phyloP scores from a whole-genome alignment of 1,140 invertebrate genomes.

The Brachionus rubens region DNA sequence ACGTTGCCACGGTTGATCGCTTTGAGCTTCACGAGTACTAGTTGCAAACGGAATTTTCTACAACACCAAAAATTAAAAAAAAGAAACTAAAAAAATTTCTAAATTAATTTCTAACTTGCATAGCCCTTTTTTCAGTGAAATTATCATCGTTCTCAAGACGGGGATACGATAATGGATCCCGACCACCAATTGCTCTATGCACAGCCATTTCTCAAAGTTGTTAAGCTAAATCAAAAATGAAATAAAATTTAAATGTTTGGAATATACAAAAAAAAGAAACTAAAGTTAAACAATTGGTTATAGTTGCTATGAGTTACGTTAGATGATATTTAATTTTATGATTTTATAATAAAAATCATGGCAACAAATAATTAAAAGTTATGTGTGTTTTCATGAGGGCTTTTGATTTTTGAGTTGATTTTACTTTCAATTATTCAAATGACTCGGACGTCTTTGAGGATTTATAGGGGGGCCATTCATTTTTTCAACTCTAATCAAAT shows the following conservation, averaged over 20 bases:
- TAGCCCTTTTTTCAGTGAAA: slow-evolving; percentile 51
- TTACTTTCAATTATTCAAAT: no score
- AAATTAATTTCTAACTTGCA: slow-evolving; percentile 49
- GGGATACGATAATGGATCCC: slow-evolving; percentile 58
- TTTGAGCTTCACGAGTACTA: slow-evolving; percentile 33
- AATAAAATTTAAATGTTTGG: slow-evolving; percentile 10
- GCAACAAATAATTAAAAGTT: no score
- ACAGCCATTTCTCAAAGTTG: slow-evolving; percentile 29
- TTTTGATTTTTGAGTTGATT: no score
- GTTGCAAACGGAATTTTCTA: slow-evolving; percentile 41
- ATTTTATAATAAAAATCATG: no score
- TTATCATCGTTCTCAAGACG: slow-evolving; percentile 55
- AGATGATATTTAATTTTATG: slow-evolving; percentile 13
- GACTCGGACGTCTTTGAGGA: no score
- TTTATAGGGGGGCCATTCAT: no score
- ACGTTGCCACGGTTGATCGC: slow-evolving; percentile 57
- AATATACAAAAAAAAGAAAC: neutral
- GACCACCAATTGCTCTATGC: slow-evolving; percentile 37
- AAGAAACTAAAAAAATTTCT: slow-evolving; percentile 19
- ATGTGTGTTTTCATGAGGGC: no score
- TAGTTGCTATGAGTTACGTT: slow-evolving; percentile 22
- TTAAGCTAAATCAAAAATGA: neutral
- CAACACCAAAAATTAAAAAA: neutral
- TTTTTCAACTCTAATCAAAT: no score
- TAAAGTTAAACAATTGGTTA: slow-evolving; percentile 30